Evolutionary conservation across 2,888 invertebrate genomes (phyloP), one percentile per base, ranked within the genome.

Genomic region (Macrophya annulata): DNA sequence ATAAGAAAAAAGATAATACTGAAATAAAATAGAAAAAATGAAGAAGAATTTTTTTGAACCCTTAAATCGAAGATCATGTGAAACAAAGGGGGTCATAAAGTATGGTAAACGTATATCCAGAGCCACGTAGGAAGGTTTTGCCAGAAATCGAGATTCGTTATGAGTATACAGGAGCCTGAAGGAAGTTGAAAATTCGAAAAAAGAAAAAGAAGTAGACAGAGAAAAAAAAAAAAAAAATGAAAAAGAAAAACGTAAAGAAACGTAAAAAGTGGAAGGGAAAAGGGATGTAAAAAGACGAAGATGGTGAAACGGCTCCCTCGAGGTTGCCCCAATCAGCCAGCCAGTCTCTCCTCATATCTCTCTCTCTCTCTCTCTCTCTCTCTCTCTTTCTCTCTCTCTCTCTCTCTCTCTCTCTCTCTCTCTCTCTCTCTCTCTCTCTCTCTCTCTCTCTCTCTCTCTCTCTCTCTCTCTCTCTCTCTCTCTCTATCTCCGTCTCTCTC

Each of bases 251-350:
- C 86, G 88, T 31, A 31, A 31, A 31, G 31, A 25, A 79, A 59
- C 17, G 25, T 62, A 25, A 62, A 79, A 55, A 79, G 65, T 62
- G n/a, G 81, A 25, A 84, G 86, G 68, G 87, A 89, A 87, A 74
- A 43, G 82, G 74, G 84, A 37, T 77, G 45, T 65, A 77, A 81
- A 84, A 83, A 84, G 85, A 71, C 86, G 88, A 87, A 74, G 86
- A 86, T 77, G 89, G 87, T 86, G 89, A 89, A 91, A 92, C 91
- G 91, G 90, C 91, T 91, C 92, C 90, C 90, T 45, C 84, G 91
- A 90, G 92, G 88, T 89, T 88, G 88, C 88, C 89, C 92, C 92
- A 91, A 93, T 92, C 92, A 92, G 90, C 89, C 90, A 87, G 88
- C 86, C 87, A 89, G 89, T 45, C 81, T 65, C 43, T 17, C 37